Conservation (phyloP, 1,140 invertebrate genomes). For the Branchinecta lynchi region DNA sequence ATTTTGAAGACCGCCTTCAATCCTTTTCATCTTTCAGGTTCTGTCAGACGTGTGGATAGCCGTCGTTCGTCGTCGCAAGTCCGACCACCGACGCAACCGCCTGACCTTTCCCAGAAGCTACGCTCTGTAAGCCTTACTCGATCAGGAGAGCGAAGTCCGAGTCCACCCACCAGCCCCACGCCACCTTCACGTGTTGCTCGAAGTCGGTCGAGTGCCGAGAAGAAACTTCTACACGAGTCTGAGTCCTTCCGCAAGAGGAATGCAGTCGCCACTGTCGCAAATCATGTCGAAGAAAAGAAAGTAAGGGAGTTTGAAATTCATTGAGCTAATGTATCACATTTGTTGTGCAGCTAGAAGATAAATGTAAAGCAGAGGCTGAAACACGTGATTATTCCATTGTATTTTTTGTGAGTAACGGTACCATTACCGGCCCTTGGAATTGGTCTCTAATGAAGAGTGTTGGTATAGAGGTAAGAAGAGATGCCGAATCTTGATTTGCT, state of each 20-base stretch:
- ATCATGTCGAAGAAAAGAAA: too few relatives aligned
- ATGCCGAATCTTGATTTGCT: too few relatives aligned
- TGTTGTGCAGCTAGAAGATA: too few relatives aligned
- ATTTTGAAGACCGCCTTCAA: too few relatives aligned
- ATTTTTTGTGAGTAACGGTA: too few relatives aligned
- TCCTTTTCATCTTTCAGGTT: not conserved
- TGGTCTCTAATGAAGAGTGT: too few relatives aligned
- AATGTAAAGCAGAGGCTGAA: too few relatives aligned
- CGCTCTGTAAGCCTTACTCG: constrained; percentile 19
- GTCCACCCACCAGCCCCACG: not conserved
- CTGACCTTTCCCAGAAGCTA: constrained; percentile 4
- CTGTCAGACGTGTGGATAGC: not conserved
- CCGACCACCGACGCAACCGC: not conserved
- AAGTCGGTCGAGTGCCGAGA: constrained; percentile 20
- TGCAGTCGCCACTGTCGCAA: not conserved
- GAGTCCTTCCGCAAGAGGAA: not conserved
- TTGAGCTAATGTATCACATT: too few relatives aligned
- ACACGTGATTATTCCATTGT: too few relatives aligned
- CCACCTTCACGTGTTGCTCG: constrained; percentile 18
- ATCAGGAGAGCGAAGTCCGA: not conserved
- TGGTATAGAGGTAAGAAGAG: too few relatives aligned
- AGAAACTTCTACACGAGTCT: constrained; percentile 17
- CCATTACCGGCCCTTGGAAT: too few relatives aligned
- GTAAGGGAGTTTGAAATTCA: too few relatives aligned
- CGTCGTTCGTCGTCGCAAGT: not conserved